A percentile compares a stretch with the other conserved stretches of the same genome.
These are phyloP conservation scores for Drosophila punjabiensis DNA, from an alignment of 1,140 invertebrate genomes.

Conservation along the genomic window DNA sequence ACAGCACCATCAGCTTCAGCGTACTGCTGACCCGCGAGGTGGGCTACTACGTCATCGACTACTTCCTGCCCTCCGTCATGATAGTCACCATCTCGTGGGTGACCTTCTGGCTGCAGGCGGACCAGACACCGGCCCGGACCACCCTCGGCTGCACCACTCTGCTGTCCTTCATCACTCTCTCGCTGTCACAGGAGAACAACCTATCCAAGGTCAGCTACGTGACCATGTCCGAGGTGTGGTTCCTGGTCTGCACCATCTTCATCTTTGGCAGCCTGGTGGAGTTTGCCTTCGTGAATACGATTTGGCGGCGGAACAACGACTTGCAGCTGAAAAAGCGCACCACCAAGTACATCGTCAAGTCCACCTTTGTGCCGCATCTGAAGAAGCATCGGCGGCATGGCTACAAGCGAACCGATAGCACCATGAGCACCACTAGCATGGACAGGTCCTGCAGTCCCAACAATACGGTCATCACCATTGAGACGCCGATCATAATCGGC, in stretches of 20 bases:
- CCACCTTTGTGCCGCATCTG: slow-evolving; percentile 91
- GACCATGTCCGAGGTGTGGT: slow-evolving; percentile 95
- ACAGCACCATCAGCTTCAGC: slow-evolving; percentile 91
- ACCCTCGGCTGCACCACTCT: slow-evolving; percentile 92
- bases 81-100: slow-evolving; percentile 96
- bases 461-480: slow-evolving; percentile 72
- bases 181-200: slow-evolving; percentile 91
- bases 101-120: slow-evolving; percentile 95
- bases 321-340: slow-evolving; percentile 93
- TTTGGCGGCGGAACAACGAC: slow-evolving; percentile 92
- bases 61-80: slow-evolving; percentile 95
- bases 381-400: slow-evolving; percentile 87
- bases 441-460: slow-evolving; percentile 53
- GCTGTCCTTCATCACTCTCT: slow-evolving; percentile 94
- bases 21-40: slow-evolving; percentile 92
- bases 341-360: slow-evolving; percentile 93
- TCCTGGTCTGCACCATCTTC: slow-evolving; percentile 92
- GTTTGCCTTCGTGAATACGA: slow-evolving; percentile 96
- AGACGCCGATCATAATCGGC: slow-evolving; percentile 68
- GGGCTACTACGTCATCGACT: slow-evolving; percentile 95
- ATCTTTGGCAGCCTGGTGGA: slow-evolving; percentile 95
- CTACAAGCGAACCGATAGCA: slow-evolving; percentile 86
- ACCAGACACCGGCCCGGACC: slow-evolving; percentile 92
- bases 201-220: slow-evolving; percentile 95
- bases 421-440: slow-evolving; percentile 86